These are phyloP conservation scores for Petroica traversi DNA, from an alignment of 2,113 vertebrate genomes.

Conservation along the genomic window DNA sequence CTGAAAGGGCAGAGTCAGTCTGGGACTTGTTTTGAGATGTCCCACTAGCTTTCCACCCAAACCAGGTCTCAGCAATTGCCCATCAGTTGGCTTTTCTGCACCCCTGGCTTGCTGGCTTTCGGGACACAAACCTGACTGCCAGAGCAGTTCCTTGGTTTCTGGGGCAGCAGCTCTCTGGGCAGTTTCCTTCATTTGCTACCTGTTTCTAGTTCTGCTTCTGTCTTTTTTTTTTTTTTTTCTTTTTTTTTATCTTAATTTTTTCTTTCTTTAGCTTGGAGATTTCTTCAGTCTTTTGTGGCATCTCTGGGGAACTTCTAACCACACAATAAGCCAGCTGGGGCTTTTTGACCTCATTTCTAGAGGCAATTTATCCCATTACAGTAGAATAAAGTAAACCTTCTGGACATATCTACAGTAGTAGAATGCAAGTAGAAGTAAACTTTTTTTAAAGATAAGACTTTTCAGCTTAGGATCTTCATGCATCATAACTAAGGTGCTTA, in stretches of 20 bases:
- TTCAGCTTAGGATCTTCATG: not conserved
- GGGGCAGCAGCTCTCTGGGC: not conserved
- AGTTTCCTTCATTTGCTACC: not conserved
- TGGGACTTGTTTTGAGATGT: not conserved
- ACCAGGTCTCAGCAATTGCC: not conserved
- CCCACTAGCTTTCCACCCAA: not conserved
- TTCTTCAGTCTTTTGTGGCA: not conserved
- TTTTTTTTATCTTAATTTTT: no score
- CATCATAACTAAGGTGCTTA: not conserved
- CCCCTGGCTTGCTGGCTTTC: not conserved
- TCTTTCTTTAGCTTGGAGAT: not conserved
- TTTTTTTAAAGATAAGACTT: not conserved
- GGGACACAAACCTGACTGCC: fast-evolving
- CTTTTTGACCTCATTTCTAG: not conserved
- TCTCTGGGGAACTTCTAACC: not conserved
- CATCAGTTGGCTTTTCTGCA: fast-evolving
- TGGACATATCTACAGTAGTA: not conserved
- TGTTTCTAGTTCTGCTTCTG: not conserved
- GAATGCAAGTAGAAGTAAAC: not conserved
- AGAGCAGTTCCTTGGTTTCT: not conserved
- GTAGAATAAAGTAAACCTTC: not conserved
- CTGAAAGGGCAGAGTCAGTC: not conserved
- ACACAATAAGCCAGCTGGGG: not conserved
- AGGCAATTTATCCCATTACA: not conserved
- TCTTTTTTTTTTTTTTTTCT: no score